phyloP scores from a whole-genome alignment of 2,113 vertebrate genomes.

The Eubucco bourcierii region DNA sequence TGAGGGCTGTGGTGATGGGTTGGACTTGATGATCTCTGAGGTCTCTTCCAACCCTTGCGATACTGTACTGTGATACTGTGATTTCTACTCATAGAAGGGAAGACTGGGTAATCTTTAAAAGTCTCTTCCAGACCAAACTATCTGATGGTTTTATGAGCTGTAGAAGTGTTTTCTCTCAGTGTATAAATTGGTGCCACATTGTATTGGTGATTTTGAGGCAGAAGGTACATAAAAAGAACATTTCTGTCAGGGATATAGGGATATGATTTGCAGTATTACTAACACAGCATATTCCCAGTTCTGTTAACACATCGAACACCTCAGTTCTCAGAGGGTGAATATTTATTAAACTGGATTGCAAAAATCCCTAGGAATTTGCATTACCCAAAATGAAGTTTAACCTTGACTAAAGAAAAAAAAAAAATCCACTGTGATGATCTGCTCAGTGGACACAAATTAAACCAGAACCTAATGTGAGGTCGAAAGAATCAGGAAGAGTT shows the following conservation, averaged over 20 bases:
- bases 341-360: neutral
- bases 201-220: neutral
- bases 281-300: neutral
- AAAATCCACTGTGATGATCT: neutral
- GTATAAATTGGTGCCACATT: neutral
- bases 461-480: neutral
- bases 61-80: too few species aligned
- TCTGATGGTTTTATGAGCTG: neutral
- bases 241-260: neutral
- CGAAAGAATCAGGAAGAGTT: neutral
- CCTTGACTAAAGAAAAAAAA: neutral
- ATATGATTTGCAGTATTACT: neutral
- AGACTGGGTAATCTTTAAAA: fast-evolving
- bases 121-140: neutral
- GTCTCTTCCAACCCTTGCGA: too few species aligned
- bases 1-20: too few species aligned
- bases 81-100: neutral
- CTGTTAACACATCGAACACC: neutral
- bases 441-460: neutral
- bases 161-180: neutral
- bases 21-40: too few species aligned
- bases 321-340: neutral
- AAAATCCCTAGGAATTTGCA: neutral
- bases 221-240: neutral
- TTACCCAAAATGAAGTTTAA: neutral